Conservation (phyloP, 2,797 vertebrate species). For the Leucoraja ocellata region DNA sequence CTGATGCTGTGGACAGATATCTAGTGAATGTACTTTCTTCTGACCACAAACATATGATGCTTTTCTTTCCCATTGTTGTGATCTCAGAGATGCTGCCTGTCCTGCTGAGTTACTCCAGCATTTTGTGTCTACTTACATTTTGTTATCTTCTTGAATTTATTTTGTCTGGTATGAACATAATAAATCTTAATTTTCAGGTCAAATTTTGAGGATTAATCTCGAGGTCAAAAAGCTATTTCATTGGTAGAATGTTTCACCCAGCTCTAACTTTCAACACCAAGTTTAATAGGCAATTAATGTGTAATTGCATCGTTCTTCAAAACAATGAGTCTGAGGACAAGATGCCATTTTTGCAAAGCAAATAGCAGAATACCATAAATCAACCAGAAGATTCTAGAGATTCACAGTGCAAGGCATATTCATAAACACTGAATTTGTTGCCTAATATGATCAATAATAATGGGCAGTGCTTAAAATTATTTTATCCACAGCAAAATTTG, state of each 20-base stretch:
- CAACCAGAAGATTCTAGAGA: background rate
- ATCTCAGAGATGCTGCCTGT: background rate
- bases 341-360: background rate
- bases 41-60: background rate
- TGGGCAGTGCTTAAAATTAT: too few relatives aligned
- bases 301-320: background rate
- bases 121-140: background rate
- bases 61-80: background rate
- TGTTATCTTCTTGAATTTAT: background rate
- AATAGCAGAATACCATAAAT: background rate
- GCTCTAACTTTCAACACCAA: background rate
- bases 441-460: background rate
- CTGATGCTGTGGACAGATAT: too few relatives aligned
- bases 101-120: too few relatives aligned
- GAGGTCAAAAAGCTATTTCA: too few relatives aligned
- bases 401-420: background rate
- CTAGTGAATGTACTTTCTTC: too few relatives aligned
- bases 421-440: background rate
- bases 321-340: background rate
- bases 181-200: too few relatives aligned
- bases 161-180: background rate
- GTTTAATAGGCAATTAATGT: background rate
- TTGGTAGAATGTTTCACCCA: too few relatives aligned
- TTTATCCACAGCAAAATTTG: background rate
- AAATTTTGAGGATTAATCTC: too few relatives aligned